Base-by-base conservation (phyloP, 1,140 invertebrate species). In the Lucilia sericata region DNA sequence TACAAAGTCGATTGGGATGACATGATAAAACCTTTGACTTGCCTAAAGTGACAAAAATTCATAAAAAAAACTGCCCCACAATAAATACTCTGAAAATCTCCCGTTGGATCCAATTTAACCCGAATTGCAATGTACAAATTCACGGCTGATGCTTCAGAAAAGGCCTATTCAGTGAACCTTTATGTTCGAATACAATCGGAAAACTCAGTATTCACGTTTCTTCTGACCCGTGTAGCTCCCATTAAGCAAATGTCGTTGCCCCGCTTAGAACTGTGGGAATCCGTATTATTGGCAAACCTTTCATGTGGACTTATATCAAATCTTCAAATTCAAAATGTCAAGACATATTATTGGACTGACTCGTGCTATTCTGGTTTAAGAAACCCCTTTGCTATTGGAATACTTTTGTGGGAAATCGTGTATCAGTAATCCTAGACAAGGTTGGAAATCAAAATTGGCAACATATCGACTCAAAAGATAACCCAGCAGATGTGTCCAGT, bases 401-500 rank as follows among this genome's bases (percentile, higher is more conserved):
- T 2, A 75, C 21, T 75, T 75, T 75, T 13, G 74, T 75, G 0
- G 74, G 30, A 75, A 75, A 75, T 34, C 25, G 74, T 34, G 30
- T 75, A 2, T 75, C 74, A 13, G 74, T 36, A 34, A 75, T 75
- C 30, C 30, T 75, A 14, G 25, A 75, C 25, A 75, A 75, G 25
- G 74, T 75, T 10, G 74, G 74, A 34, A 75, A 75, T 34, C 21
- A 75, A 75, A 75, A 75, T 36, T 75, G 74, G 74, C 21, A 75
- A 34, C 74, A 75, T 14, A 75, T 75, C 9, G 74, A 75, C 10
- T 75, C 74, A 34, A 34, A 75, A 17, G 65, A 75, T 34, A 75
- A 75, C 13, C 30, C 74, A 75, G 74, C 74, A 34, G 5, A 75
- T 34, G 30, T 75, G 8, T 30, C 74, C 12, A 75, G 30, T 13